These are phyloP conservation scores for Drosophila mimica DNA, from an alignment of 2,888 invertebrate species.

Conservation along the genomic window DNA sequence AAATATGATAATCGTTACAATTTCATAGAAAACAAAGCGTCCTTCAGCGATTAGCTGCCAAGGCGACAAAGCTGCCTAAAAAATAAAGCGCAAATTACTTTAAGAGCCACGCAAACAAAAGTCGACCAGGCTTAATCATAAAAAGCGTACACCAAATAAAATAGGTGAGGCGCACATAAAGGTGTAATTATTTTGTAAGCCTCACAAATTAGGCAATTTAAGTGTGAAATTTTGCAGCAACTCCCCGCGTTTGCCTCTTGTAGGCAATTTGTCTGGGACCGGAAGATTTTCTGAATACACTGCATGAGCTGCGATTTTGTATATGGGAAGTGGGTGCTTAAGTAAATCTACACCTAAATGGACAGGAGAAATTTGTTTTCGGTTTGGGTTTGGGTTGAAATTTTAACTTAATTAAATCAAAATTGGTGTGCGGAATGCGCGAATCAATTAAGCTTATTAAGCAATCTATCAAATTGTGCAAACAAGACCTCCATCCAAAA, in stretches of 20 bases:
- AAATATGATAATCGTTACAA: not conserved
- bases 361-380: constrained; percentile 12
- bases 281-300: constrained; percentile 17
- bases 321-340: constrained; percentile 35
- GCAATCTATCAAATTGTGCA: constrained; percentile 80
- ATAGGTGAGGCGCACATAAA: constrained; percentile 40
- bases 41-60: constrained; percentile 4
- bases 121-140: constrained; percentile 35
- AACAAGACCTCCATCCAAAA: constrained; percentile 39
- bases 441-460: constrained; percentile 82
- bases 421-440: constrained; percentile 67
- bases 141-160: constrained; percentile 37
- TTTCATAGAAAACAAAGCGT: constrained; percentile 4
- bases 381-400: constrained; percentile 16
- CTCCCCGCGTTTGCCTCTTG: not conserved
- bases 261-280: constrained; percentile 34
- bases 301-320: constrained; percentile 11
- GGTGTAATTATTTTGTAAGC: constrained; percentile 79
- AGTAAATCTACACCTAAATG: constrained; percentile 34
- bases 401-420: constrained; percentile 79
- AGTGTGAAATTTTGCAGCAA: constrained; percentile 50
- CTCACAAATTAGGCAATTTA: constrained; percentile 81
- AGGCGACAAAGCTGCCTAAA: constrained; percentile 24
- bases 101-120: constrained; percentile 5
- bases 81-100: constrained; percentile 27